Evolutionary conservation across 2,888 invertebrate genomes (phyloP), one percentile per base, ranked within the genome.

Genomic region (Watsonalla binaria): DNA sequence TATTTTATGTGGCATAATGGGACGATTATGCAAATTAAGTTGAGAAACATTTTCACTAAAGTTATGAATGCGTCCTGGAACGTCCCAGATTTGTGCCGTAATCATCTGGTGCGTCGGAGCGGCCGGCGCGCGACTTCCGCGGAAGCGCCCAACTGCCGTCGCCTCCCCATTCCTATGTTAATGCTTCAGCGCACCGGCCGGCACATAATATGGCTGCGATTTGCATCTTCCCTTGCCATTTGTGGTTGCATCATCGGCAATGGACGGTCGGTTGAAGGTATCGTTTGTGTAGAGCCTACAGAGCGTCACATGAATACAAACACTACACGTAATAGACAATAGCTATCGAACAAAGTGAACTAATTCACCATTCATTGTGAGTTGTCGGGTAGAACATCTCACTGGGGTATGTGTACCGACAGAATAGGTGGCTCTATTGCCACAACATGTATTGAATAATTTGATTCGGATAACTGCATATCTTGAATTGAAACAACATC

Each of bases 141-240:
- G 83, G 82, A 80, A 81, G 74, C 78, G 64, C 66, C 76, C 82
- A 84, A 84, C 85, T 84, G 78, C 82, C 74, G 72, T 70, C 65
- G 75, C 70, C 73, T 78, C 62, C 69, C 85, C 78, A 88, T 89
- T 89, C 81, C 88, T 89, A 89, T 90, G 90, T 86, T 84, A 90
- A 90, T 90, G 78, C 69, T 69, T 58, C 58, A 61, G 72, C 73
- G 80, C 80, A 83, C 80, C 78, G 82, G 78, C 78, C 76, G 75
- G 66, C 73, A 76, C 80, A 84, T 86, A 88, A 85, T 87, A 78
- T 76, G 77, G 76, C 65, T 71, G 63, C 76, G 79, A 89, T 90
- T 87, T 88, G 86, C 87, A 86, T 86, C 81, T 79, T 77, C 78
- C 78, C 72, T 74, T 77, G 79, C 77, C 79, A 81, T 84, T 85